Conservation (phyloP, 2,113 vertebrate genomes). For the Sporophila hypoxantha region DNA sequence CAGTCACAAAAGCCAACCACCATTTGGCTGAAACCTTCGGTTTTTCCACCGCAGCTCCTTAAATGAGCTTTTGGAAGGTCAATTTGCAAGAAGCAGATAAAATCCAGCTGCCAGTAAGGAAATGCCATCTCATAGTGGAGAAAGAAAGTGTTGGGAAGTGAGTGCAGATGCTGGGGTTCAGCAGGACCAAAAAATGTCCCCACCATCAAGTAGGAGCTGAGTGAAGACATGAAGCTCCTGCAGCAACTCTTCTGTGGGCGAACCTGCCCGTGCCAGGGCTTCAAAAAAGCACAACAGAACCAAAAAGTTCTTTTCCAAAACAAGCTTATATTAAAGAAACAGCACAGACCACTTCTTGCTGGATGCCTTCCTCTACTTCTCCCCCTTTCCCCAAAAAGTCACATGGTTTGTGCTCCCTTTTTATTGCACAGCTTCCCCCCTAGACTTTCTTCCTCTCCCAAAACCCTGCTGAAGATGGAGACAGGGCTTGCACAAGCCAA, state of each 20-base stretch:
- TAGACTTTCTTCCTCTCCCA: background rate
- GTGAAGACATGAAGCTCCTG: background rate
- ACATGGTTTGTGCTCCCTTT: background rate
- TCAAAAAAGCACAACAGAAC: background rate
- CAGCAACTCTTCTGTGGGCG: background rate
- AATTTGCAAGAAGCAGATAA: background rate
- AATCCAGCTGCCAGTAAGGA: background rate
- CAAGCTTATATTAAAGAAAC: background rate
- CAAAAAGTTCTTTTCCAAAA: background rate
- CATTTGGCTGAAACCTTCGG: background rate
- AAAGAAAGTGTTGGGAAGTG: background rate
- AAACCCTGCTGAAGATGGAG: background rate
- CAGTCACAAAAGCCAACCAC: slow-evolving; percentile 14
- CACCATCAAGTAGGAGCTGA: background rate
- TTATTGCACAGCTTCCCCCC: background rate
- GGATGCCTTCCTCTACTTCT: background rate
- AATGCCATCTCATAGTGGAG: background rate
- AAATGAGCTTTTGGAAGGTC: background rate
- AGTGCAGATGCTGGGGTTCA: background rate
- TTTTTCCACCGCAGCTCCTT: background rate
- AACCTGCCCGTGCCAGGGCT: fast-evolving
- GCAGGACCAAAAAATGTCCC: background rate
- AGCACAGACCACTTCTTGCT: background rate
- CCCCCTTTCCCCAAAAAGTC: background rate
- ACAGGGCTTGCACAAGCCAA: background rate